Evolutionary conservation across 2,113 vertebrate species (phyloP).

Genomic region (Bufo bufo): DNA sequence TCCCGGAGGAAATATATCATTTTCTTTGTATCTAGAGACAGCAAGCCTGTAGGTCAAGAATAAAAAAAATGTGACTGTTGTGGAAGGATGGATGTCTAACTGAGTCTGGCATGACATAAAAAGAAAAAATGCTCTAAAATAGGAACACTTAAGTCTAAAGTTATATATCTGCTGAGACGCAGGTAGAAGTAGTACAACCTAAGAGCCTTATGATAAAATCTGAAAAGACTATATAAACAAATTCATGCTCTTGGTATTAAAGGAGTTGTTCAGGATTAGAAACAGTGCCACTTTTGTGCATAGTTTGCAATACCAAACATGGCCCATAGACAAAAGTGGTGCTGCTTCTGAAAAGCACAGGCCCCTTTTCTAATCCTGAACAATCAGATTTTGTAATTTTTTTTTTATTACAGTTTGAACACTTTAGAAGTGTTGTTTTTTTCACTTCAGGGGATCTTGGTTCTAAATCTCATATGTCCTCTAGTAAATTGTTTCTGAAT

Average conservation of each 20-base stretch:
- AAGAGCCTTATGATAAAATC: not conserved
- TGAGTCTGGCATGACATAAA: not conserved
- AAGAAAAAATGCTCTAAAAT: not conserved
- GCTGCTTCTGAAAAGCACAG: not conserved
- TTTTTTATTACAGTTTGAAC: no score
- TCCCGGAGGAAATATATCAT: slow-evolving; percentile 3
- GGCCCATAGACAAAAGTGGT: no score
- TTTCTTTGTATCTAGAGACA: not conserved
- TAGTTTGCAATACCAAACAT: not conserved
- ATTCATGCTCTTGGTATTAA: not conserved
- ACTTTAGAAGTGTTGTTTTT: no score
- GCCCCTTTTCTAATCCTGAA: not conserved
- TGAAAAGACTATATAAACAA: not conserved
- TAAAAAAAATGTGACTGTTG: slow-evolving; percentile 14
- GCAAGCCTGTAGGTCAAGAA: slow-evolving; percentile 13
- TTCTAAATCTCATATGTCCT: no score
- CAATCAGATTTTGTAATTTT: no score
- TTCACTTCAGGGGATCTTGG: no score
- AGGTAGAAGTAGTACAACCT: not conserved
- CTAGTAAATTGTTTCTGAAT: no score
- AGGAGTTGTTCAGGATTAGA: not conserved
- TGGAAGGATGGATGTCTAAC: slow-evolving; percentile 17
- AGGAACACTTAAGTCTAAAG: not conserved
- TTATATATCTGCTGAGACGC: not conserved
- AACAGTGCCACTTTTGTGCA: not conserved